Conservation (phyloP, 2,113 vertebrate genomes). For the Laticauda colubrina region DNA sequence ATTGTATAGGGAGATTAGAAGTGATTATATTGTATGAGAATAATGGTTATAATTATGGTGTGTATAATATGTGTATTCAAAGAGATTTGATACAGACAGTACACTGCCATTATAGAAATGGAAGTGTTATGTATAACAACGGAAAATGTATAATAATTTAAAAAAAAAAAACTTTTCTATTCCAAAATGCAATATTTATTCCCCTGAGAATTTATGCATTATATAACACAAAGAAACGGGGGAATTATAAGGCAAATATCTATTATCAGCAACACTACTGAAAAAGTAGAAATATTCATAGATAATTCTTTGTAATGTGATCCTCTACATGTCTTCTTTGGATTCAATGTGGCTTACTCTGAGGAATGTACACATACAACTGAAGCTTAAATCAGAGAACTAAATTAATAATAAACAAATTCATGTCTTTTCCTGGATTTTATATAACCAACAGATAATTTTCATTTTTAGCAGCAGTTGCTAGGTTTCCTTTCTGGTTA, state of each 20-base stretch:
- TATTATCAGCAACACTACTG: background rate
- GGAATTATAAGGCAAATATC: conserved; percentile 9
- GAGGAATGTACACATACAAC: background rate
- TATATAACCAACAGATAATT: conserved; percentile 33
- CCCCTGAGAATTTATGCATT: accelerated
- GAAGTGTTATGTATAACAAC: no score
- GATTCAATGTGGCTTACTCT: background rate
- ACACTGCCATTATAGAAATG: no score
- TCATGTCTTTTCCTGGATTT: conserved; percentile 32
- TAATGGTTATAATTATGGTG: no score
- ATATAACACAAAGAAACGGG: background rate
- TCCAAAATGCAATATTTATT: background rate
- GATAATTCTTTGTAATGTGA: background rate
- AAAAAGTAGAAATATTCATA: conserved; percentile 3
- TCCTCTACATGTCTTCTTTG: background rate
- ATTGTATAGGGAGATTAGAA: no score
- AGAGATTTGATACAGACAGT: no score
- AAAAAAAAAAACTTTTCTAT: background rate
- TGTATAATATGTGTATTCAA: no score
- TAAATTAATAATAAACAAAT: conserved; percentile 6
- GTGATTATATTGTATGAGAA: no score
- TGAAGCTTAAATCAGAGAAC: background rate
- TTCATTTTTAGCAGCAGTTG: conserved; percentile 61
- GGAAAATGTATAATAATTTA: no score
- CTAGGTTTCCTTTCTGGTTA: conserved; percentile 63